These are phyloP conservation scores for Vimba vimba DNA, from an alignment of 2,113 vertebrate species.

Conservation along the genomic window DNA sequence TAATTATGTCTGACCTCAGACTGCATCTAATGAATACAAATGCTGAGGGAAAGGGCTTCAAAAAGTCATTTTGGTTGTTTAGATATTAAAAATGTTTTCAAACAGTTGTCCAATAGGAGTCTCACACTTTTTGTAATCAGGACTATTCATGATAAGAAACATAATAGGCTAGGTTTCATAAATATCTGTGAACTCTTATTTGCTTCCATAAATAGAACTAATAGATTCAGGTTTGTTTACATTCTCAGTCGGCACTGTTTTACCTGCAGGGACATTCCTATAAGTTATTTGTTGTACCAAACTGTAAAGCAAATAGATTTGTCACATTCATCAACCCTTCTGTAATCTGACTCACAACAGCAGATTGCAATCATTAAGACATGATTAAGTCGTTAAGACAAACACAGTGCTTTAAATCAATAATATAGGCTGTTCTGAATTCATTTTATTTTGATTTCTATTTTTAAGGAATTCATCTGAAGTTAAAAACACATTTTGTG, in stretches of 20 bases:
- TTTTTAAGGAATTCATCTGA: background rate
- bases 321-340: slow-evolving; percentile 7
- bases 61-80: background rate
- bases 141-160: background rate
- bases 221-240: slow-evolving; percentile 44
- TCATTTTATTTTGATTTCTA: background rate
- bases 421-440: background rate
- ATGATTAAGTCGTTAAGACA: too few species aligned
- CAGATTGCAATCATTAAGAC: background rate
- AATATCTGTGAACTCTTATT: slow-evolving; percentile 30
- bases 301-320: slow-evolving; percentile 36
- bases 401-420: background rate
- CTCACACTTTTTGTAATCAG: slow-evolving; percentile 22
- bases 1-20: background rate
- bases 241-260: slow-evolving; percentile 47
- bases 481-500: background rate
- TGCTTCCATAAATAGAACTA: slow-evolving; percentile 33
- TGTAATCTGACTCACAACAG: background rate
- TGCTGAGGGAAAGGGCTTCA: background rate
- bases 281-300: slow-evolving; percentile 14
- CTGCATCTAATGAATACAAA: slow-evolving; percentile 10
- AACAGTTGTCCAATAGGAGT: background rate
- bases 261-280: slow-evolving; percentile 42
- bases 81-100: background rate
- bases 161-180: background rate